A percentile compares a stretch with the other conserved stretches of the same genome.
Evolutionary conservation across 2,113 vertebrate genomes (phyloP).

Genomic region (Lophura nycthemera): DNA sequence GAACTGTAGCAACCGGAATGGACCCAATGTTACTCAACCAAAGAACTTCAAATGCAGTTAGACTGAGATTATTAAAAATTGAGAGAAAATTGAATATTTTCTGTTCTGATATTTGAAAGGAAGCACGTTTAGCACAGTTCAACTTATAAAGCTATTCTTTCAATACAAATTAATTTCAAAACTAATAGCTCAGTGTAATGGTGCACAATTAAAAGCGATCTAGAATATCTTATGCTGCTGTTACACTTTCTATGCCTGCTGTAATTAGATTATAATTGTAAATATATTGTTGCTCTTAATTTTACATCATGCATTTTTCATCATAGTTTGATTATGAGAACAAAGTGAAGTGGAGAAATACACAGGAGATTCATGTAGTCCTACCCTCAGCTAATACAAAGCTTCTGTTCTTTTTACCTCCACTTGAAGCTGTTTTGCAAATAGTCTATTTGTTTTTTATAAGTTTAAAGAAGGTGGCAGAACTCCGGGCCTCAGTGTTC

Average conservation of each 20-base stretch:
- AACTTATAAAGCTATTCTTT: background rate
- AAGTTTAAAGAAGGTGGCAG: background rate
- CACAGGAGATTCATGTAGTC: background rate
- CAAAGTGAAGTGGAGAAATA: background rate
- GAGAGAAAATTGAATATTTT: background rate
- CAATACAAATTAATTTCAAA: constrained; percentile 35
- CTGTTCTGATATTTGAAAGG: background rate
- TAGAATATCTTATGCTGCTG: background rate
- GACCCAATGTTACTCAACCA: background rate
- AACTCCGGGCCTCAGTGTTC: background rate
- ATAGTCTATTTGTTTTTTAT: background rate
- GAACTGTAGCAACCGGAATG: background rate
- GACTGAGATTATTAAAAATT: background rate
- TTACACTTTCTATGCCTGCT: background rate
- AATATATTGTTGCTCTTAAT: constrained; percentile 45
- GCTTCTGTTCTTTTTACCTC: background rate
- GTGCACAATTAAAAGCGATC: background rate
- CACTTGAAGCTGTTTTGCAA: background rate
- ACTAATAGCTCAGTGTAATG: background rate
- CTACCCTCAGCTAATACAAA: background rate
- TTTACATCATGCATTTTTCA: constrained; percentile 58
- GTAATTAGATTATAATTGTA: constrained; percentile 52
- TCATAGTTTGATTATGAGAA: constrained; percentile 3
- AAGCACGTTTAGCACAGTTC: background rate
- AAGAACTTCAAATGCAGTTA: background rate